Base-by-base conservation (phyloP, 2,888 invertebrate genomes). In the Ichneumon xanthorius region DNA sequence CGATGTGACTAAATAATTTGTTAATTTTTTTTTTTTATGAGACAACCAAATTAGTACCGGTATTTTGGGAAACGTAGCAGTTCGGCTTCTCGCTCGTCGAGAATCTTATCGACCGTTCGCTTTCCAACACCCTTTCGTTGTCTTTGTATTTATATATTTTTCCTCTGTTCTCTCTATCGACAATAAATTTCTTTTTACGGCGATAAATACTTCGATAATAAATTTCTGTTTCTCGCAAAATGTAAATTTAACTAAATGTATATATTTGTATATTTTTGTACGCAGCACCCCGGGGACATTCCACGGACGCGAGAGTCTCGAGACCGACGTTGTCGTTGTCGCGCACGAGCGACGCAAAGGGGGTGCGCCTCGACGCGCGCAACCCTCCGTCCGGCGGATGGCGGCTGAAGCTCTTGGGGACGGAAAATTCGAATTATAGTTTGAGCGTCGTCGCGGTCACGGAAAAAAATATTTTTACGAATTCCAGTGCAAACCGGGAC, bases 371-470 rank as follows among this genome's bases (percentile, higher is more conserved):
- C 67, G 90, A 90, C 82, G 88, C 90, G 82, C 88, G 87, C 84
- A 89, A 90, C 81, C 89, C 91, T 63, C 90, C 92, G 70, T 55
- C 90, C 75, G 92, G 91, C 75, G 89, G 82, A 82, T 92, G 90
- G 92, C 82, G 87, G 70, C 19, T 92, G 53, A 89, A 89, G 50
- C 87, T 92, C 26, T 48, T 37, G 1, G 90, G 90, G 85, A 87
- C 72, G 76, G 86, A 85, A 81, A 86, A 87, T 91, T 90, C 87
- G 53, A 90, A 89, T 16, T 92, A 90, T 85, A 80, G 67, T 63
- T 84, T 92, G 61, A 71, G 53, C 9, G 87, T 88, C 68, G 68
- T 67, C 11, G 82, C 80, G n/a, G 26, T 76, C 58, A 78, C 84
- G 19, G 72, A 78, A 22, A 30, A 75, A 30, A n/a, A 14, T 30